Evolutionary conservation across 2,113 vertebrate species (phyloP).

Genomic region (Hyperopisus bebe): DNA sequence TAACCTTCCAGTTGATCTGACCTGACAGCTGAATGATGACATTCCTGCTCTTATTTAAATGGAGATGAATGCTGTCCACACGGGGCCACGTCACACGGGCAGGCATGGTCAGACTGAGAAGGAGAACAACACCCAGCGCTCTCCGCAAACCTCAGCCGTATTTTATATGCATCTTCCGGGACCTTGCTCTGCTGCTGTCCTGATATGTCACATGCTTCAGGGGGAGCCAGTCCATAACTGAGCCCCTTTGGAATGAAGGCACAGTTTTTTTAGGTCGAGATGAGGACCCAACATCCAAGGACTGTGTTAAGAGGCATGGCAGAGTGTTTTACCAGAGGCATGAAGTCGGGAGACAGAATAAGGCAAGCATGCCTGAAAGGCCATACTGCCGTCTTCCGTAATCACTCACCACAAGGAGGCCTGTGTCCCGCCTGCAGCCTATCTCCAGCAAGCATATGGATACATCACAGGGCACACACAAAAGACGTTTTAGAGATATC

Average conservation of each 20-base stretch:
- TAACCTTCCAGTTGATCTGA: constrained; percentile 13
- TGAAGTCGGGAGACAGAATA: neutral
- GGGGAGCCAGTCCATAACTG: too few relatives aligned
- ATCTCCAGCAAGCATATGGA: neutral
- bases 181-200: neutral
- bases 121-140: neutral
- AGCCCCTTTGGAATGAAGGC: neutral
- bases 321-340: neutral
- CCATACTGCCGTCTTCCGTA: neutral
- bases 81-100: neutral
- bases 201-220: neutral
- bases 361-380: neutral
- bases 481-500: neutral
- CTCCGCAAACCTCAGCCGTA: neutral
- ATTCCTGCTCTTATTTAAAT: constrained; percentile 12
- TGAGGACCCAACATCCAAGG: neutral
- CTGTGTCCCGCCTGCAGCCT: neutral
- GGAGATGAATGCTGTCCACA: neutral
- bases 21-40: constrained; percentile 8
- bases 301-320: neutral
- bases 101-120: neutral
- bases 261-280: neutral
- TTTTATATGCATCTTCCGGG: neutral
- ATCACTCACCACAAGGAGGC: neutral
- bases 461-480: neutral